Base-by-base conservation (phyloP, 35 echinoderm and acorn worm genomes). In the Stichopus chloronotus region DNA sequence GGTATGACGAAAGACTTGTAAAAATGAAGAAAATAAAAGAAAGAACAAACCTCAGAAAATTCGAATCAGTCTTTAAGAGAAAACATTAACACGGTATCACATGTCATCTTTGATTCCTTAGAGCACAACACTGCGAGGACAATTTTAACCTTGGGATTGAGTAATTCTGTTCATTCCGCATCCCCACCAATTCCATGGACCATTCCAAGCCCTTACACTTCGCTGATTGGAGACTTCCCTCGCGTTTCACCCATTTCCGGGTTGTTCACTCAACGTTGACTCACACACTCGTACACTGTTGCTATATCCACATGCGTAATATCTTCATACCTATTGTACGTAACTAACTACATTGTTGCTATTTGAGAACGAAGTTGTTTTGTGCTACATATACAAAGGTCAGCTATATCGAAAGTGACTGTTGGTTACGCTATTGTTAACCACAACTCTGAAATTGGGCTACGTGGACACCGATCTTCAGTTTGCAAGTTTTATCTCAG, bases 191-290 rank as follows among this genome's bases (percentile, higher is more conserved):
- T 12, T 57, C 25, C 24, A 72, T 89, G 14, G 60, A 89, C 6
- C 21, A 89, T 24, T 43, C 59, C 60, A 71, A 53, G 10, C 53
- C 4, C 9, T 30, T 10, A 58, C 58, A 52, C 17, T 89, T 52
- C 43, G 87, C 71, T 89, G 87, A 89, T 89, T 89, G 87, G 87
- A 71, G 60, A 72, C 87, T 89, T 89, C 87, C 87, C 60, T 61
- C 5, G 52, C 87, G 52, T 16, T 69, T 89, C 87, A 89, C 59
- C 87, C 61, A 71, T 89, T 55, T 89, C 87, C 87, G 59, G 87
- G 61, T 9, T 74, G 52, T 21, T n/a, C 87, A 52, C 17, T 89
- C 87, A 89, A 43, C 23, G 87, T 72, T 89, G 86, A 89, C 87
- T 89, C 87, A 89, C 59, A 5, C 87, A 71, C 59, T 43, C 55